Conservation (phyloP, 1,140 invertebrate species). For the Brachionus calyciflorus region DNA sequence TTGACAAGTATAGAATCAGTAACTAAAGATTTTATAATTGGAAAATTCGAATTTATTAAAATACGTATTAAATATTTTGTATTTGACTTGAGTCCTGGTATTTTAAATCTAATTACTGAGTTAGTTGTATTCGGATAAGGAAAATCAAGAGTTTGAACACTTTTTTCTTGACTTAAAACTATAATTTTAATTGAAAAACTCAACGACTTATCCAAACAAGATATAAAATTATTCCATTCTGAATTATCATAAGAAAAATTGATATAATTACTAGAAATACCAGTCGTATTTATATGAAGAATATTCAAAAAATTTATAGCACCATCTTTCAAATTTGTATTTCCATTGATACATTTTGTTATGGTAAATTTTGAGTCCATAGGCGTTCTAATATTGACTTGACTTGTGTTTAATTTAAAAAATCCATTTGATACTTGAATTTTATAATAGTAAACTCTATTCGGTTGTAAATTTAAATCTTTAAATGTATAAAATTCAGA, state of each 20-base stretch:
- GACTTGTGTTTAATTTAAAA: neutral
- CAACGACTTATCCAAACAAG: neutral
- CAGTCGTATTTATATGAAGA: neutral
- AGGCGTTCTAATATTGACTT: neutral
- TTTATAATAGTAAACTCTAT: neutral
- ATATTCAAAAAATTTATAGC: neutral
- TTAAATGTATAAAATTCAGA: neutral
- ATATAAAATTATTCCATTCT: neutral
- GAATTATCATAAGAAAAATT: neutral
- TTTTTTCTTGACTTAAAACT: neutral
- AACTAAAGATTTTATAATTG: neutral
- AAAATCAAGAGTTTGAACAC: neutral
- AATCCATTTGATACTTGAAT: neutral
- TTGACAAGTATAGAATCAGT: neutral
- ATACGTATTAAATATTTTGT: constrained; percentile 10
- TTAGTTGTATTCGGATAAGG: neutral
- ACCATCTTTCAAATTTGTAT: no score
- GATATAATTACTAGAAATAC: neutral
- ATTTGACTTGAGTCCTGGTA: neutral
- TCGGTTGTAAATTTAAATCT: neutral
- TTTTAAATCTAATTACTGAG: neutral
- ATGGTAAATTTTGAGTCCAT: neutral
- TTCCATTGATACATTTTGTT: neutral
- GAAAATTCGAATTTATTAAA: neutral
- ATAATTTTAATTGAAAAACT: constrained; percentile 32